Evolutionary conservation across 2,797 vertebrate genomes (phyloP), one percentile per base, ranked within the genome.

Genomic region (Philypnodon macrostomus): DNA sequence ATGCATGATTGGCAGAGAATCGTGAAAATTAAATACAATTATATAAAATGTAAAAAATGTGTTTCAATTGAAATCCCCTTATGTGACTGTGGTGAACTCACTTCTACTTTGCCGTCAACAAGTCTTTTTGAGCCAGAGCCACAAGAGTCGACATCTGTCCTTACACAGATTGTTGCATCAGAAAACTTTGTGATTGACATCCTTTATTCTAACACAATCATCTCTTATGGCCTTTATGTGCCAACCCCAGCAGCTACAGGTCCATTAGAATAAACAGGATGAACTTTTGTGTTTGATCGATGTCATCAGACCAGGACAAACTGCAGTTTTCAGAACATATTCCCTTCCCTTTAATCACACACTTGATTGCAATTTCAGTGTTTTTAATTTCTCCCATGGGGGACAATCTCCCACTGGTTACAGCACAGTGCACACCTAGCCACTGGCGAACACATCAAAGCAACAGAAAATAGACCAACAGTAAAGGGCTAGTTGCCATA

Each of bases 391-490:
- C 48, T 19, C 47, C 53, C 59, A 57, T 29, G 8, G 58, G 59
- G 36, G 40, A 32, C 55, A 21, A 29, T 58, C 45, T 72, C 77
- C 71, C 62, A 58, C 36, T 40, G 62, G 56, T 76, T 69, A 46
- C 58, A 71, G 55, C 52, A 67, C 66, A 75, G 48, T 68, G 49
- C 39, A 72, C 60, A 75, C 72, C 73, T 70, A 73, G 73, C 78
- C 69, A 74, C 67, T 44, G 70, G 85, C 84, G 60, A 80, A 37
- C 33, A 69, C 11, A 88, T 87, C 76, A 85, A 87, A 87, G 83
- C 70, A 63, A 29, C 65, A 79, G 72, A 81, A 74, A 81, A 81
- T 59, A 73, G 54, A 57, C 38, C 49, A 42, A 67, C 47, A 10
- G 51, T 40, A 37, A 71, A 65, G 35, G 33, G 46, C 59, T 37